Base-by-base conservation (phyloP, 2,888 invertebrate genomes). In the Drosophila meridionalis region DNA sequence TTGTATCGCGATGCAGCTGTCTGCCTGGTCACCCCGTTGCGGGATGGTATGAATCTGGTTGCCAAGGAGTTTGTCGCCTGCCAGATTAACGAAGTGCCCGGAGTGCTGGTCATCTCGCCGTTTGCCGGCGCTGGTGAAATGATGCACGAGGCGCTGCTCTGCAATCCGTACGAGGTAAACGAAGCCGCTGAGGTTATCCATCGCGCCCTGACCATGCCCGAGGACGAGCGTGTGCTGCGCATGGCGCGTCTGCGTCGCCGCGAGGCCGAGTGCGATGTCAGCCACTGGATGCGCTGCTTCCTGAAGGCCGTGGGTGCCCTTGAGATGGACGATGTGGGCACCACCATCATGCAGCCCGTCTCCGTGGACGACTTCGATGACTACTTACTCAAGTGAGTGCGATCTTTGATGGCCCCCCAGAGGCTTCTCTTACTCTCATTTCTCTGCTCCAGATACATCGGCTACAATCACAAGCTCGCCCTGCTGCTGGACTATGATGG, bases 41-140 rank as follows among this genome's bases (percentile, higher is more conserved):
- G 98, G 61, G 98, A 98, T 88, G 97, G 97, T 59, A 98, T 98
- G 98, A 98, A 98, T 93, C 94, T 98, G 62, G 98, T 98, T 0
- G 98, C 98, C 8, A 98, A 98, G 92, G 98, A 98, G 92, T 98
- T 97, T 91, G 98, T 98, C 1, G 98, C 98, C 2, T 98, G 98
- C 90, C 97, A 98, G 93, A 97, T 97, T 42, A 97, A 97, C 87
- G 95, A 95, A 32, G 96, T 96, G 0, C 97, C 96, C 0, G 98
- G 98, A 3, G 98, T 98, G 0, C 93, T 98, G 43, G 96, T 98
- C 58, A 96, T 98, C 9, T 98, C 98, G 0, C 98, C 98, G 0
- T 98, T 98, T 91, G 98, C 98, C 66, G 98, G 98, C 1, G 98
- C 98, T 7, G 97, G 97, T 0, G 97, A 98, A 93, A 97, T 97